These are phyloP conservation scores for Chlorops oryzae DNA, from an alignment of 1,140 invertebrate species.

Conservation along the genomic window DNA sequence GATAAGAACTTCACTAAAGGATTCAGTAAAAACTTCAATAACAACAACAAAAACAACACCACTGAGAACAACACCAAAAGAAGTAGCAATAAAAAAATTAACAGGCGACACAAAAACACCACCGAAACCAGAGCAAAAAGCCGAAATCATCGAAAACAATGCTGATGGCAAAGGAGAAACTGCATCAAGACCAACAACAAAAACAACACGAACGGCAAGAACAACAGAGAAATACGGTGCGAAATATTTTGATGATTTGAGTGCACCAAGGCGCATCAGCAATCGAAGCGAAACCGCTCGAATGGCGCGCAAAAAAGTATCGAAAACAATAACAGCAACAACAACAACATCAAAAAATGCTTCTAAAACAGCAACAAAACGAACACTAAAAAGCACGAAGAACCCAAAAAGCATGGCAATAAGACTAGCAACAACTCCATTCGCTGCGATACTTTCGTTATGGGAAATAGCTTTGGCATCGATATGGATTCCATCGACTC, in stretches of 20 bases:
- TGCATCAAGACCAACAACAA: background rate
- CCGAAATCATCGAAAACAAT: no score
- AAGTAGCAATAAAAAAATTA: no score
- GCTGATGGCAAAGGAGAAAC: no score
- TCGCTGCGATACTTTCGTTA: background rate
- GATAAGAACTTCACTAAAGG: no score
- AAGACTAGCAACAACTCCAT: background rate
- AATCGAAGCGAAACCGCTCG: background rate
- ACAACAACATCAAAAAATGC: slow-evolving; percentile 5
- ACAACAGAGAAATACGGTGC: background rate
- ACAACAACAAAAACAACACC: no score
- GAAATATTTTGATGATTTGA: no score
- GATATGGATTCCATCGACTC: background rate
- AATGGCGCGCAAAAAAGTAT: slow-evolving; percentile 2
- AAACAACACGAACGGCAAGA: background rate
- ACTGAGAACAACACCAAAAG: no score
- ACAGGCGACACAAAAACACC: no score
- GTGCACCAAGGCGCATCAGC: no score
- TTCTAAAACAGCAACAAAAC: background rate
- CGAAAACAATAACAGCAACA: slow-evolving; percentile 13
- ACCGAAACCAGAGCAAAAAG: no score
- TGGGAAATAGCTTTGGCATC: background rate
- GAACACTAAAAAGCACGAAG: slow-evolving; percentile 1
- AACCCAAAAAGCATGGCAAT: background rate
- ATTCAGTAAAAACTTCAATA: no score